Conservation (phyloP, 2,888 invertebrate species). For the Leptopterna dolabrata region DNA sequence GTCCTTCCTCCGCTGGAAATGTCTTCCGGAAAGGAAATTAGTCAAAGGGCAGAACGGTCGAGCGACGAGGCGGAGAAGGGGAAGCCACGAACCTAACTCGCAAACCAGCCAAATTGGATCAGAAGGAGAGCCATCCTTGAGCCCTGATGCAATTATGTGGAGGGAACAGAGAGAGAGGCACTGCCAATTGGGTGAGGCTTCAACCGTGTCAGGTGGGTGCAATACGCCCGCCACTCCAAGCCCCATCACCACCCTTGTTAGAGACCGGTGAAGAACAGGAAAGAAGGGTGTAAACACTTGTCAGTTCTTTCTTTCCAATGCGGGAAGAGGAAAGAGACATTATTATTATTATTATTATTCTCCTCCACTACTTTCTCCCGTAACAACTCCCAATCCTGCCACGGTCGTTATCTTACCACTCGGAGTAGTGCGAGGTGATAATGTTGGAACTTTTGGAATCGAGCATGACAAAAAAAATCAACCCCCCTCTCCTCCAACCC, state of each 20-base stretch:
- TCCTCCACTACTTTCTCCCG: background rate
- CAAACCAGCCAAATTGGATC: constrained; percentile 31
- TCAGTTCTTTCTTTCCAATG: background rate
- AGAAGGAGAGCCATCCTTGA: constrained; percentile 24
- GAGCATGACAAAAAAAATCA: too few relatives aligned
- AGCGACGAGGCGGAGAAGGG: background rate
- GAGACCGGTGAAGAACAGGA: background rate
- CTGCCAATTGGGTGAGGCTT: constrained; percentile 3
- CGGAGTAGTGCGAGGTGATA: background rate
- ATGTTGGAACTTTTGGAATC: too few relatives aligned
- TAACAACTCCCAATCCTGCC: background rate
- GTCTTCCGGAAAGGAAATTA: background rate
- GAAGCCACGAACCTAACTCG: constrained; percentile 8
- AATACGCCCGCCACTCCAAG: background rate
- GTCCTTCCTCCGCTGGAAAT: background rate
- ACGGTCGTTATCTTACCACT: background rate
- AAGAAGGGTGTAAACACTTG: background rate
- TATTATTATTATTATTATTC: constrained; percentile 8
- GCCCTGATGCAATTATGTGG: constrained; percentile 37
- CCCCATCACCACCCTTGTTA: background rate
- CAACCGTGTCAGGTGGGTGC: constrained; percentile 7
- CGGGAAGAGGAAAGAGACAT: too few relatives aligned
- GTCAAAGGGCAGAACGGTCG: constrained; percentile 29
- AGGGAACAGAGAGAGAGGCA: constrained; percentile 1
- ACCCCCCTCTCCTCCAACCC: background rate